Evolutionary conservation across 2,888 invertebrate genomes (phyloP).

Genomic region (Smittia sp.): DNA sequence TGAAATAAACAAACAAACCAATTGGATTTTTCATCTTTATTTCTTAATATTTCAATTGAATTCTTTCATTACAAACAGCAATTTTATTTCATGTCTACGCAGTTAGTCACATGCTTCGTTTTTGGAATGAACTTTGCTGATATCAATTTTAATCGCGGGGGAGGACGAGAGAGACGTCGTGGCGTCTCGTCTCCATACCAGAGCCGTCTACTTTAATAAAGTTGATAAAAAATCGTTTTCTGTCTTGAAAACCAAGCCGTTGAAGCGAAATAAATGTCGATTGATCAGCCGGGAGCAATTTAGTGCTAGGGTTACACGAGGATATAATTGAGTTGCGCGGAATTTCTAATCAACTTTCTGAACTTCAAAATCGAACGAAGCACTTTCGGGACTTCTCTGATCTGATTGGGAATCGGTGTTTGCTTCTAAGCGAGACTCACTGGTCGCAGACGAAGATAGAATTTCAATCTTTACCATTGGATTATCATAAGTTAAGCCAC

Average conservation of each 20-base stretch:
- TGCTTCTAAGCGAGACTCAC: neutral
- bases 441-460: neutral
- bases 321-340: neutral
- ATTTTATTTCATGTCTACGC: slow-evolving; percentile 24
- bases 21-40: neutral
- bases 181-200: neutral
- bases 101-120: neutral
- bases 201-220: slow-evolving; percentile 4
- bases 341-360: neutral
- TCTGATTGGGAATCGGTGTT: neutral
- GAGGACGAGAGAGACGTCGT: neutral
- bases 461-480: neutral
- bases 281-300: neutral
- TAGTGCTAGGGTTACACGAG: neutral
- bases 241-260: neutral
- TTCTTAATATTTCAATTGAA: slow-evolving; percentile 27
- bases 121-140: slow-evolving; percentile 31
- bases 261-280: neutral
- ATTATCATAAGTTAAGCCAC: slow-evolving; percentile 15
- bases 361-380: neutral
- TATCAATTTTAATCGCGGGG: slow-evolving; percentile 8
- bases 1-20: neutral
- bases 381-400: neutral
- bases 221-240: neutral
- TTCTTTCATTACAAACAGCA: slow-evolving; percentile 36